Evolutionary conservation across 1,140 invertebrate genomes (phyloP).

Genomic region (Drosophila murphyi): DNA sequence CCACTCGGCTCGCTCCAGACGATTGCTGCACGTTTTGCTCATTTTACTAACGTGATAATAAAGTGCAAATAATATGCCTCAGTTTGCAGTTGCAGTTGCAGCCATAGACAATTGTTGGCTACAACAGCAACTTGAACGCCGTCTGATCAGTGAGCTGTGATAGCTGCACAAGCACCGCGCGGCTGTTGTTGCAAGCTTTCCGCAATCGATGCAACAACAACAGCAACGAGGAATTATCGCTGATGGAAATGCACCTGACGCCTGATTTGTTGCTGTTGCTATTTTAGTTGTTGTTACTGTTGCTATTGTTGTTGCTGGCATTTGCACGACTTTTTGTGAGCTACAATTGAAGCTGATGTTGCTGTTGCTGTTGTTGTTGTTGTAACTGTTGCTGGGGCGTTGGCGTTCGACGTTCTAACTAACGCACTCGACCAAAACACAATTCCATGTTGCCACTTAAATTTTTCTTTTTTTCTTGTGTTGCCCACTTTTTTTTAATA

Average conservation of each 20-base stretch:
- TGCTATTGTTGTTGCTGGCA: constrained; percentile 42
- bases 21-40: constrained; percentile 78
- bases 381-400: constrained; percentile 42
- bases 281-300: constrained; percentile 25
- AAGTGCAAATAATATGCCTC: constrained; percentile 84
- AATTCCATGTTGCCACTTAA: neutral
- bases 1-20: constrained; percentile 19
- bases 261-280: constrained; percentile 67
- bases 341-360: neutral
- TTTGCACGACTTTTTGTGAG: constrained; percentile 71
- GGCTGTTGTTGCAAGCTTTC: constrained; percentile 68
- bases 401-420: constrained; percentile 49
- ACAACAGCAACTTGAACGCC: constrained; percentile 25
- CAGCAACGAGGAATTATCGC: constrained; percentile 75
- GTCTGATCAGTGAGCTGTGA: constrained; percentile 52
- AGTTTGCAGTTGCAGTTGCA: constrained; percentile 58
- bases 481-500: constrained; percentile 48
- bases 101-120: constrained; percentile 63
- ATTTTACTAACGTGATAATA: constrained; percentile 84
- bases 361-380: neutral
- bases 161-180: constrained; percentile 30
- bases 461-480: neutral
- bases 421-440: constrained; percentile 33
- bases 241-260: constrained; percentile 84
- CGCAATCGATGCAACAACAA: constrained; percentile 71